Percentiles rank a stretch among this genome's conserved stretches.
phyloP scores from a whole-genome alignment of 2,888 invertebrate genomes.

The Mythimna lalbum region DNA sequence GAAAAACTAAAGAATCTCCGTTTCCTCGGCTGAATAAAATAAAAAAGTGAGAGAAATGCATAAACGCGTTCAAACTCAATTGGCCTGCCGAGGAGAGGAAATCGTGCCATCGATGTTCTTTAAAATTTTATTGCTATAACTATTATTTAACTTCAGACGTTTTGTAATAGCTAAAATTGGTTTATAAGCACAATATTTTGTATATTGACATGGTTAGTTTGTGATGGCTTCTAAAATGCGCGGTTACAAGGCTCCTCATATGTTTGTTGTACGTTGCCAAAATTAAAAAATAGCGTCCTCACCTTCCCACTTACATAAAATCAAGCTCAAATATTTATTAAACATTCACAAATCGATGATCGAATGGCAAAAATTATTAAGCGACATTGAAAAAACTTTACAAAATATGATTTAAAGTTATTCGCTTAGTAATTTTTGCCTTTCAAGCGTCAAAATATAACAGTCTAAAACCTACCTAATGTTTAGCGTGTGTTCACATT shows the following conservation, averaged over 20 bases:
- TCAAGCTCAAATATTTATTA: neutral
- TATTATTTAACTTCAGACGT: conserved; percentile 45
- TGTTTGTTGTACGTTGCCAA: neutral
- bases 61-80: conserved; percentile 75
- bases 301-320: neutral
- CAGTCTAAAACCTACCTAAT: neutral
- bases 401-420: too few species aligned
- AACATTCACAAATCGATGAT: neutral
- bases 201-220: neutral
- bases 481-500: conserved; percentile 7
- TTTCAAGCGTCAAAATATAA: too few species aligned
- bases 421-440: too few species aligned
- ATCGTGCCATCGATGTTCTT: conserved; percentile 71
- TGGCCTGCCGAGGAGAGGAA: conserved; percentile 73
- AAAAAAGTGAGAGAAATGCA: conserved; percentile 72
- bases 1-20: conserved; percentile 70
- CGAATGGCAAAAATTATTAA: too few species aligned
- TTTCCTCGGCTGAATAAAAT: conserved; percentile 70
- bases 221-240: too few species aligned
- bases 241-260: neutral
- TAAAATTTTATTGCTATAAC: conserved; percentile 70
- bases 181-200: neutral
- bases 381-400: too few species aligned
- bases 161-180: conserved; percentile 7
- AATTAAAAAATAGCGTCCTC: neutral